Evolutionary conservation across 2,888 invertebrate species (phyloP).

Genomic region (Orthosia gracilis): DNA sequence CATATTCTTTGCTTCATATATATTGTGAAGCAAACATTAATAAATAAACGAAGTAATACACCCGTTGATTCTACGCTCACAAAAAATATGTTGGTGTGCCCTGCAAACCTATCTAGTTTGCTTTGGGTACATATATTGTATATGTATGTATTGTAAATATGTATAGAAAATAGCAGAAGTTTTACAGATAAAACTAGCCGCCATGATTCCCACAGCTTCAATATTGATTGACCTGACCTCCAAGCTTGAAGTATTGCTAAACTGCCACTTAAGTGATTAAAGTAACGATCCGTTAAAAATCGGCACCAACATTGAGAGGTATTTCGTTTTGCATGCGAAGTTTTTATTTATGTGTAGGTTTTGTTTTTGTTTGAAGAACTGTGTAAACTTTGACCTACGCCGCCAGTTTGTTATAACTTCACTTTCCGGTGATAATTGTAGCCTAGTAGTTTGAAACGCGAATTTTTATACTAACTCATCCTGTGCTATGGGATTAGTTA

Average conservation of each 20-base stretch:
- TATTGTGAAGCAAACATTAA: too few relatives aligned
- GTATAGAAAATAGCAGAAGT: slow-evolving; percentile 4
- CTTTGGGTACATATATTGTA: too few relatives aligned
- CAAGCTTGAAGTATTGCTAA: slow-evolving; percentile 22
- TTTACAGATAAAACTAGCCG: slow-evolving; percentile 14
- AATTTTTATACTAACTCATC: too few relatives aligned
- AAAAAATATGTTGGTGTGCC: too few relatives aligned
- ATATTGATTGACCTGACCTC: slow-evolving; percentile 58
- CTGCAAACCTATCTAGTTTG: too few relatives aligned
- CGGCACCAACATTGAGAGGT: slow-evolving; percentile 26
- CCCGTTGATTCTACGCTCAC: too few relatives aligned
- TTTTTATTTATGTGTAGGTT: slow-evolving; percentile 21
- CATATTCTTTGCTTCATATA: too few relatives aligned
- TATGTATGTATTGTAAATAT: too few relatives aligned
- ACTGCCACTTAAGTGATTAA: slow-evolving; percentile 53
- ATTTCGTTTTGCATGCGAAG: slow-evolving; percentile 25
- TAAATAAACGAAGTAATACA: too few relatives aligned
- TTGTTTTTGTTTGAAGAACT: slow-evolving; percentile 5
- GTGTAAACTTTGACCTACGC: neutral
- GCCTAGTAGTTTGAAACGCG: too few relatives aligned
- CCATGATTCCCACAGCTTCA: slow-evolving; percentile 54
- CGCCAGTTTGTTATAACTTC: neutral
- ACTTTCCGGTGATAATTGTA: neutral
- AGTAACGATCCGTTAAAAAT: slow-evolving; percentile 58
- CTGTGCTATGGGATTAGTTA: too few relatives aligned